Percentiles rank a stretch among this genome's conserved stretches.
Conservation (phyloP, 2,888 invertebrate genomes). For the Dascillus cervinus region DNA sequence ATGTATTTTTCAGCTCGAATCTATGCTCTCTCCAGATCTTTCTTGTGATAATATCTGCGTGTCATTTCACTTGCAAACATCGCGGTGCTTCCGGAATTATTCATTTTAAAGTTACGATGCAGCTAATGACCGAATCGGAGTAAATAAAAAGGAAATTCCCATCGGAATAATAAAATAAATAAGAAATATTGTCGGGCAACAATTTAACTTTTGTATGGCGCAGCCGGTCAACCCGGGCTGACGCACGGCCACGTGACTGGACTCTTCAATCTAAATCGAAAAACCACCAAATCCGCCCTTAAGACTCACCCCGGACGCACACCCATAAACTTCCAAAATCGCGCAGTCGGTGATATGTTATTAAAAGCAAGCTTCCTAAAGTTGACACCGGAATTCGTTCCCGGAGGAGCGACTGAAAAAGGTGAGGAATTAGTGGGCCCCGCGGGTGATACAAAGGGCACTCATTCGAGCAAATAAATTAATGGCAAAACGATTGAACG, state of each 20-base stretch:
- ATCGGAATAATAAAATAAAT: conserved; percentile 12
- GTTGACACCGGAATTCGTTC: conserved; percentile 2
- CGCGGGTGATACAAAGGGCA: conserved; percentile 12
- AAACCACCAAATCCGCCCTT: too few relatives aligned
- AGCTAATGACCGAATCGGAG: conserved; percentile 5
- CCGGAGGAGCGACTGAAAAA: neutral
- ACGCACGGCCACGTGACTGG: conserved; percentile 11
- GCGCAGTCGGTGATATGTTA: too few relatives aligned
- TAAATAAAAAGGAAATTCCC: conserved; percentile 11
- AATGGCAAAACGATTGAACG: conserved; percentile 14
- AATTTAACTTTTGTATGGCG: conserved; percentile 8
- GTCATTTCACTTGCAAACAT: conserved; percentile 11
- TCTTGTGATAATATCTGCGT: too few relatives aligned
- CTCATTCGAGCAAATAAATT: conserved; percentile 16
- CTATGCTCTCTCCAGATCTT: conserved; percentile 12
- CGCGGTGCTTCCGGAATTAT: too few relatives aligned
- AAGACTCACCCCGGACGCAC: too few relatives aligned
- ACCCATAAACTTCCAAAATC: too few relatives aligned
- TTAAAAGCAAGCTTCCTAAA: conserved; percentile 3
- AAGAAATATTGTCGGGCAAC: conserved; percentile 10
- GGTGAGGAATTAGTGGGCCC: conserved; percentile 11
- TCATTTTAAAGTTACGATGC: conserved; percentile 8
- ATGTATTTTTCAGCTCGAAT: conserved; percentile 12
- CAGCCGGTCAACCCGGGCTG: conserved; percentile 5
- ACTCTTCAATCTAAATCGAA: conserved; percentile 2